Conservation (phyloP, 2,797 vertebrate genomes). For the Prionace glauca region DNA sequence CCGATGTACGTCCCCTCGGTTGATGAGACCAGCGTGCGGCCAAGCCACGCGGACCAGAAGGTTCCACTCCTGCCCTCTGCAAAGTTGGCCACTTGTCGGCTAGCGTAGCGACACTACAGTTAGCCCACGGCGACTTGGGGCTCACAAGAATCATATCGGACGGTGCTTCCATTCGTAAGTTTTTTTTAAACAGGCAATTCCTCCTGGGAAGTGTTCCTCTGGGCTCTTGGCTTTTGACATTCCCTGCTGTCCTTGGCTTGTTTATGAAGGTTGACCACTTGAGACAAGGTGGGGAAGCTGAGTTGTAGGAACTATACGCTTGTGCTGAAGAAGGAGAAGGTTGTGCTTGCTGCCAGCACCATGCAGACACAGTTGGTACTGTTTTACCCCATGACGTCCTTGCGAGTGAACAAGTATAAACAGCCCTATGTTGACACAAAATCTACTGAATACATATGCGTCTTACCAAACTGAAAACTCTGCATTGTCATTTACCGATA, state of each 20-base stretch:
- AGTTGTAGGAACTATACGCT: not conserved
- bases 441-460: too few relatives aligned
- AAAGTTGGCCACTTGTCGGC: not conserved
- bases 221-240: not conserved
- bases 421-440: too few relatives aligned
- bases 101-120: not conserved
- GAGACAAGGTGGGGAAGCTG: not conserved
- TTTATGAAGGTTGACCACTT: not conserved
- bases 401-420: too few relatives aligned
- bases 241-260: not conserved
- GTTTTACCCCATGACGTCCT: too few relatives aligned
- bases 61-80: not conserved
- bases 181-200: not conserved
- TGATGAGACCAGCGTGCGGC: not conserved
- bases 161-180: not conserved
- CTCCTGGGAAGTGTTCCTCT: not conserved
- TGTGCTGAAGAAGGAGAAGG: not conserved
- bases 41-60: not conserved
- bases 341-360: too few relatives aligned
- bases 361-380: too few relatives aligned
- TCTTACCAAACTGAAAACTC: too few relatives aligned
- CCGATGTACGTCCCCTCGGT: not conserved
- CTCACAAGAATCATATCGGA: not conserved
- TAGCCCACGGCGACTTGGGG: not conserved
- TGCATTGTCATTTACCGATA: too few relatives aligned